Conservation (phyloP, 2,113 vertebrate genomes). For the Cheirogaleus medius region DNA sequence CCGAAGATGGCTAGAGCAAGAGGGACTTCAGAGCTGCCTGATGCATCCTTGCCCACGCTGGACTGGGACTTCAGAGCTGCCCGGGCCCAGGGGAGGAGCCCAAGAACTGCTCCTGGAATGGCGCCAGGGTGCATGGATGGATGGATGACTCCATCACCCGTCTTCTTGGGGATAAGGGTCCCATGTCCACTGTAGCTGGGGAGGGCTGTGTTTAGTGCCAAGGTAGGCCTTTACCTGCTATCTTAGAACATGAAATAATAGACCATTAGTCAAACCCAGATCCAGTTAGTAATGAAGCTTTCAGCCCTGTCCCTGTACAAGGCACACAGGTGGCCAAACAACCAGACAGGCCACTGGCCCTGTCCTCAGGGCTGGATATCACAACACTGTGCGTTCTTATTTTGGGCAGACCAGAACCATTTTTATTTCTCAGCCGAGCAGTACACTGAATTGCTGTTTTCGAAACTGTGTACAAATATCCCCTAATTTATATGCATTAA, state of each 20-base stretch:
- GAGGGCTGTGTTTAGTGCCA: background rate
- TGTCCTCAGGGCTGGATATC: background rate
- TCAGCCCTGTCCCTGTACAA: background rate
- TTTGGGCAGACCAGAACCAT: background rate
- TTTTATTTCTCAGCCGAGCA: background rate
- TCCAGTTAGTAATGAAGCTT: background rate
- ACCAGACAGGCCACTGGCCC: background rate
- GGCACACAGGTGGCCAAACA: background rate
- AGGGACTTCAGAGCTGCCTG: background rate
- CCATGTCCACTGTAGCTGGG: background rate
- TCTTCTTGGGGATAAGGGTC: background rate
- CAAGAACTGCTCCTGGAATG: background rate
- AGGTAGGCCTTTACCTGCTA: background rate
- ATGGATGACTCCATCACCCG: background rate
- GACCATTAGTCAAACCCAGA: background rate
- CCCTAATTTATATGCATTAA: slow-evolving; percentile 64
- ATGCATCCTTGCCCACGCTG: too few relatives aligned
- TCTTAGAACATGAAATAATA: background rate
- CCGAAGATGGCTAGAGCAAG: background rate
- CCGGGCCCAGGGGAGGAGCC: background rate
- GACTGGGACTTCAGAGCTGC: background rate
- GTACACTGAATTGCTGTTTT: background rate
- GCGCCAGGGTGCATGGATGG: too few relatives aligned
- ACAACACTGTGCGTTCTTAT: background rate
- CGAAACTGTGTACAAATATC: background rate